Conservation (phyloP, 2,888 invertebrate genomes). For the Lapara coniferarum region DNA sequence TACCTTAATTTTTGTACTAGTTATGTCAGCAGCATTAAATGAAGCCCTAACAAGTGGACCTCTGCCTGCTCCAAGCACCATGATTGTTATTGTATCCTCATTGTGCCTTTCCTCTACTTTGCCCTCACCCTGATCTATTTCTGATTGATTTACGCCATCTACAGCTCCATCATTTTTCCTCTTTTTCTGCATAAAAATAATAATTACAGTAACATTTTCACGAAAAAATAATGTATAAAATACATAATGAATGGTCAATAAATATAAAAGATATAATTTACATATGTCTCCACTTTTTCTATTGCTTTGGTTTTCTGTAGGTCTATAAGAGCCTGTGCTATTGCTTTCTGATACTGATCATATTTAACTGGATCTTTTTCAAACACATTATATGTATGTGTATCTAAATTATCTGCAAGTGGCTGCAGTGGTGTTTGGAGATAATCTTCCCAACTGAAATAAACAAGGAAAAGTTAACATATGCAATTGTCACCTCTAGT, state of each 20-base stretch:
- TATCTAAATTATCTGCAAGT: slow-evolving; percentile 96
- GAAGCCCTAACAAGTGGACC: slow-evolving; percentile 97
- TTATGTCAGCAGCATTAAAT: slow-evolving; percentile 90
- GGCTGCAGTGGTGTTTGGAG: slow-evolving; percentile 97
- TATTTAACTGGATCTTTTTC: slow-evolving; percentile 99
- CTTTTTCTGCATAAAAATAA: neutral
- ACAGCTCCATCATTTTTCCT: neutral
- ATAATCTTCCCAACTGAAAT: slow-evolving; percentile 93
- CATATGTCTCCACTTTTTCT: slow-evolving; percentile 38
- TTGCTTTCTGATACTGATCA: slow-evolving; percentile 92
- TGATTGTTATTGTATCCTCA: slow-evolving; percentile 83
- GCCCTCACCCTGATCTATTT: slow-evolving; percentile 21
- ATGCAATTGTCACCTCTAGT: neutral
- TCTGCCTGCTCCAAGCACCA: slow-evolving; percentile 97
- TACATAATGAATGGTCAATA: neutral
- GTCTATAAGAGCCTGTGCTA: slow-evolving; percentile 88
- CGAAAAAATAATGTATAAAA: too few species aligned
- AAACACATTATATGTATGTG: slow-evolving; percentile 98
- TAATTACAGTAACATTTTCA: neutral
- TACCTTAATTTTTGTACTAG: slow-evolving; percentile 87
- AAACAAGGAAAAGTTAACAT: neutral
- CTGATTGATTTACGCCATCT: neutral
- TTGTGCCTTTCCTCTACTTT: neutral
- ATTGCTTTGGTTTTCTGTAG: slow-evolving; percentile 54
- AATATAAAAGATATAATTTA: slow-evolving; percentile 27